phyloP scores from a whole-genome alignment of 2,113 vertebrate species.

The Meleagris gallopavo region DNA sequence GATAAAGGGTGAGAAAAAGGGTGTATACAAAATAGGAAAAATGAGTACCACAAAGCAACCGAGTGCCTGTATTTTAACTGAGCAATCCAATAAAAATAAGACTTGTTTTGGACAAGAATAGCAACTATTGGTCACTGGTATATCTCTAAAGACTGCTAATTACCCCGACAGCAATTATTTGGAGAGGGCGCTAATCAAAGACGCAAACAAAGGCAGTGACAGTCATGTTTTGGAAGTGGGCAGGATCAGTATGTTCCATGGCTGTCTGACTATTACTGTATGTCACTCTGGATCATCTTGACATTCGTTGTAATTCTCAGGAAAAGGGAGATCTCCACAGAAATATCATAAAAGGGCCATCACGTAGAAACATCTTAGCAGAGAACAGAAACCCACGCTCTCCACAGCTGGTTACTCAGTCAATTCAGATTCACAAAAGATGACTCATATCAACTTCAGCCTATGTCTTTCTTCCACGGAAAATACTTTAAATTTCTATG shows the following conservation, averaged over 20 bases:
- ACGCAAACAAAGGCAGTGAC: not conserved
- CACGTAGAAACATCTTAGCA: not conserved
- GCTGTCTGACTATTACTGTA: not conserved
- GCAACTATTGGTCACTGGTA: not conserved
- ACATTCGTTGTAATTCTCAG: not conserved
- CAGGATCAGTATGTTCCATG: not conserved
- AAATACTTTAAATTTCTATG: slow-evolving; percentile 39
- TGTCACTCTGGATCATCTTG: not conserved
- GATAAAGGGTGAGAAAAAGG: not conserved
- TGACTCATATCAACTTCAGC: not conserved
- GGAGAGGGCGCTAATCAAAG: not conserved
- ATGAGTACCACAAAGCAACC: not conserved
- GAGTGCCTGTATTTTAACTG: not conserved
- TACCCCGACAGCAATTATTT: not conserved
- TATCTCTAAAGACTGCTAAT: not conserved
- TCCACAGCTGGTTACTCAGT: not conserved
- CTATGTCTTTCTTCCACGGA: not conserved
- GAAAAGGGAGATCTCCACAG: not conserved
- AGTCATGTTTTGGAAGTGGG: not conserved
- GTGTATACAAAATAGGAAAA: not conserved
- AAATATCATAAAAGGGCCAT: not conserved
- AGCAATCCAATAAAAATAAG: not conserved
- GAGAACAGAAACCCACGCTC: slow-evolving; percentile 1
- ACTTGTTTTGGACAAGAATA: not conserved
- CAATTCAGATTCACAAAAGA: not conserved